Base-by-base conservation (phyloP, 2,888 invertebrate genomes). In the Cheilosia variabilis region DNA sequence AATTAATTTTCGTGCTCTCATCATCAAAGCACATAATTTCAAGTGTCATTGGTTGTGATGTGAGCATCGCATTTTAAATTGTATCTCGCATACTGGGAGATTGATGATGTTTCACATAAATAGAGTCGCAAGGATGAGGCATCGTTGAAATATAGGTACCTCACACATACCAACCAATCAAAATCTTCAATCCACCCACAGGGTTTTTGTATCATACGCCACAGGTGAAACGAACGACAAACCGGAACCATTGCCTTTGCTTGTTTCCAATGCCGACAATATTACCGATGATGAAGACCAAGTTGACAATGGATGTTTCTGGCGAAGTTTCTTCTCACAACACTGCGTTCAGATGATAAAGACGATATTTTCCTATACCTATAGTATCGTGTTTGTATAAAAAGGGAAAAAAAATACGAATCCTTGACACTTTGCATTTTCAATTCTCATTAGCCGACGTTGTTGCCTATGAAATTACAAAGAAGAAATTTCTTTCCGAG, bases 11-110 rank as follows among this genome's bases (percentile, higher is more conserved):
- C 47, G 7, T 62, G 19, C 53, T 66, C 65, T 52, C 10, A n/a
- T 68, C 75, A 68, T 68, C 75, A 75, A 75, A 68, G 68, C 27
- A 75, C 55, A 80, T 80, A 75, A 75, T 80, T 80, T 75, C 75
- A 65, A 75, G 73, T 75, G 37, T 55, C 75, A 75, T 80, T 80
- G 60, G 53, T 62, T 75, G 73, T 65, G 63, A 72, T 72, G 52
- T 60, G 47, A 80, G 75, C 75, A 75, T 66, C 52, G 45, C 43
- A 80, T 66, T 80, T 80, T 60, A 80, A 68, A 66, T 68, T 66
- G 53, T 80, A 47, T 66, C 22, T 52, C 27, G 27, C 27, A 60
- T 60, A 41, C 60, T n/a, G 60, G 52, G 60, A 50, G 27, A 72
- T 27, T 41, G 71, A 52, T 72, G 60, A 41, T 57, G 58, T 15